These are phyloP conservation scores for Oriolus oriolus DNA, from an alignment of 2,113 vertebrate species.

Conservation along the genomic window DNA sequence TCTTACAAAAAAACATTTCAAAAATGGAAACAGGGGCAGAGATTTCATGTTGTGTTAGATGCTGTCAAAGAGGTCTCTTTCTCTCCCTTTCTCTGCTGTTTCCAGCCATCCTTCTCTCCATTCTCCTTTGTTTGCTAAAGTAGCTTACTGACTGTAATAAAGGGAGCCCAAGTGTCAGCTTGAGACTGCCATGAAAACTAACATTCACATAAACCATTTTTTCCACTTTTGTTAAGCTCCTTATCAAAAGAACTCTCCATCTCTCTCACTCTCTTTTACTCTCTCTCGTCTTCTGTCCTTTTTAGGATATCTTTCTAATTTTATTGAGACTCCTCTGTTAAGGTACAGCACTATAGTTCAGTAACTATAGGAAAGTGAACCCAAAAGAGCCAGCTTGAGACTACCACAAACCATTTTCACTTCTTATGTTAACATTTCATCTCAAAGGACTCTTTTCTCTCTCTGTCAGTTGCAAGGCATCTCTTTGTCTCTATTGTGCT, in stretches of 20 bases:
- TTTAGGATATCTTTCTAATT: slow-evolving; percentile 79
- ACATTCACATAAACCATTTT: slow-evolving; percentile 76
- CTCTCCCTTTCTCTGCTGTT: slow-evolving; percentile 55
- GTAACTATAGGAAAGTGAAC: slow-evolving; percentile 78
- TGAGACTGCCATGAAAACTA: slow-evolving; percentile 72
- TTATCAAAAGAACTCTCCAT: slow-evolving; percentile 64
- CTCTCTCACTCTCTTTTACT: slow-evolving; percentile 15
- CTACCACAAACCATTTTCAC: slow-evolving; percentile 78
- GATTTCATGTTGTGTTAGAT: slow-evolving; percentile 40
- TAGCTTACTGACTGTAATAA: slow-evolving; percentile 72
- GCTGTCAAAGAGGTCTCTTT: slow-evolving; percentile 51
- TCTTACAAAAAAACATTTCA: background rate
- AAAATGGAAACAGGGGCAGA: slow-evolving; percentile 8
- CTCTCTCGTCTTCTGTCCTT: slow-evolving; percentile 69
- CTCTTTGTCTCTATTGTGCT: slow-evolving; percentile 78
- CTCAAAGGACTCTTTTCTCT: slow-evolving; percentile 79
- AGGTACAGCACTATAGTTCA: slow-evolving; percentile 76
- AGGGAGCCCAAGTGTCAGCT: slow-evolving; percentile 65
- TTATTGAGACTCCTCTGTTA: slow-evolving; percentile 77
- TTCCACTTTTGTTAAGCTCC: slow-evolving; percentile 77
- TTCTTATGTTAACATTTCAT: slow-evolving; percentile 82
- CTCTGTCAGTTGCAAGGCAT: slow-evolving; percentile 74
- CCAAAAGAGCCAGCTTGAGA: slow-evolving; percentile 77
- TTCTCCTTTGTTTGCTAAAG: slow-evolving; percentile 72
- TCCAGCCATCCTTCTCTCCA: slow-evolving; percentile 55